Evolutionary conservation across 2,888 invertebrate species (phyloP), one percentile per base, ranked within the genome.

Genomic region (Trichogramma dendrolimi): DNA sequence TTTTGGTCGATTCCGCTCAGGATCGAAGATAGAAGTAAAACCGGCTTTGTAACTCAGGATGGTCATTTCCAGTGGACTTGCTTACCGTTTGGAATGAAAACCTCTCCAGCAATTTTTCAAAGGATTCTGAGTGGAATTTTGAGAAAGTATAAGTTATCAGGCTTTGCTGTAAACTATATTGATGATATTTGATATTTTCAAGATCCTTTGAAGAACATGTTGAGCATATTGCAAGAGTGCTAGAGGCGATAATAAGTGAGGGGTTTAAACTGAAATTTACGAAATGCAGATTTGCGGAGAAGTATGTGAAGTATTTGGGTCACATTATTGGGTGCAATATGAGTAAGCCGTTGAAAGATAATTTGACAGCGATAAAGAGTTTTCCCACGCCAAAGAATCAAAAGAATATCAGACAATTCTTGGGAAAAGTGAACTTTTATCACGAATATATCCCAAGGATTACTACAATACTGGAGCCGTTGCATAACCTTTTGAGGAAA

Each of bases 1-100:
- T 71, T 71, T 48, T 71, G 69, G 70, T 64, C 67, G 8, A 70
- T 70, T 3, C 68, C 69, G 1, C 43, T 70, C 8, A 6, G 62
- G 27, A 63, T 67, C 4, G 47, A 60, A 59, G 69, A 70, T 47
- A 68, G 67, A 60, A 4, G 41, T 4, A 70, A 69, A 59, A 69
- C 69, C 50, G 65, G 39, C 27, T 63, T 66, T 14, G 52, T 66
- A 39, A 61, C 63, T 27, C 50, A 49, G 43, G 49, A 49, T 2
- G 57, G 57, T 5, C 57, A 57, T 41, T 57, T 38, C 10, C 65
- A 65, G 48, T 65, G 63, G 62, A 65, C 67, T 1, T 63, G 67
- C 14, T 42, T 65, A 0, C 65, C 63, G 10, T 67, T 65, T 54
- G 63, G 63, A 0, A 44, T 65, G 43, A 67, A 67, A 52, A 65